phyloP scores from a whole-genome alignment of 2,113 vertebrate genomes.

The Dromiciops gliroides region DNA sequence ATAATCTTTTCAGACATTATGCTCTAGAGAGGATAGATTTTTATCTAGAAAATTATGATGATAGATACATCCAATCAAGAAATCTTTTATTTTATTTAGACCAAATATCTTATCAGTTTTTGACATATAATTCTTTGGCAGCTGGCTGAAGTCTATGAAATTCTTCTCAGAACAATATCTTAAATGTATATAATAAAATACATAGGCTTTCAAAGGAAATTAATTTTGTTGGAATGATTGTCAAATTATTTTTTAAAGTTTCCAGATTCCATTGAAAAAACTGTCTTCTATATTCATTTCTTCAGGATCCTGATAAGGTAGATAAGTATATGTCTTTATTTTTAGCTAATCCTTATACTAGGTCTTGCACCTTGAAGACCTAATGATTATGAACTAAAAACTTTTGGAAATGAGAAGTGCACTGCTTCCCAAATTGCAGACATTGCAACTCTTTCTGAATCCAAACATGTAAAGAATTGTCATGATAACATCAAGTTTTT shows the following conservation, averaged over 20 bases:
- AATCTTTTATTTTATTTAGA: background rate
- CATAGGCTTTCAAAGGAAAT: background rate
- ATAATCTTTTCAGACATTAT: background rate
- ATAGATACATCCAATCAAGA: background rate
- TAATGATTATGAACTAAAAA: background rate
- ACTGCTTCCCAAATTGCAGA: background rate
- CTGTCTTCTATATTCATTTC: background rate
- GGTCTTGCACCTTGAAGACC: background rate
- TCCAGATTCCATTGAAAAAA: background rate
- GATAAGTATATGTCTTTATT: background rate
- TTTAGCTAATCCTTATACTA: background rate
- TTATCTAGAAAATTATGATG: slow-evolving; percentile 16
- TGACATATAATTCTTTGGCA: background rate
- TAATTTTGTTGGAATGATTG: background rate
- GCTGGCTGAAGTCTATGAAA: background rate
- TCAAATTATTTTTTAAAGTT: background rate
- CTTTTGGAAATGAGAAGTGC: background rate
- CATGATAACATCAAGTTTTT: slow-evolving; percentile 2
- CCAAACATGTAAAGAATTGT: slow-evolving; percentile 15
- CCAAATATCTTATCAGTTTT: background rate
- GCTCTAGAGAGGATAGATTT: slow-evolving; percentile 1
- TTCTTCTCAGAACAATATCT: background rate
- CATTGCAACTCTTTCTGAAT: background rate
- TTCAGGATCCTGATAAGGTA: background rate
- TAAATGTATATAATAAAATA: background rate